Evolutionary conservation across 1,140 invertebrate species (phyloP), one percentile per base, ranked within the genome.

Genomic region (Orchesella cincta): DNA sequence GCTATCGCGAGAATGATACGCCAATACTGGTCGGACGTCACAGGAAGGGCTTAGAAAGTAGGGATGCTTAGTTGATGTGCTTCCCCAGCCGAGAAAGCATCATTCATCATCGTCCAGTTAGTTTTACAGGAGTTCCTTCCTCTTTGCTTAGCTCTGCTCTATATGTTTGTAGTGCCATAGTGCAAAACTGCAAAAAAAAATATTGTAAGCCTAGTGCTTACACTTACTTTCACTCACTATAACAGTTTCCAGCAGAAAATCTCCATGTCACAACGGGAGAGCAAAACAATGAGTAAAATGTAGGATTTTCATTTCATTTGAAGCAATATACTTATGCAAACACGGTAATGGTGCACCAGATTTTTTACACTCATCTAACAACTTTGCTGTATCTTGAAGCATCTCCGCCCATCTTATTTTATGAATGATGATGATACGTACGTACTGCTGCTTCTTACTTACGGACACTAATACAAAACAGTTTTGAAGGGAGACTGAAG

Each of bases 91-190:
- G 23, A 67, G 33, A 57, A 67, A 67, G 62, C 62, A 33, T 67
- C 62, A 67, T 67, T 67, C 62, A 67, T 67, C 62, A 67, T 67
- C 62, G 62, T 67, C 62, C 62, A 31, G 8, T 31, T 23, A 57
- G 54, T 23, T 46, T 18, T 18, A 46, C 39, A 3, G n/a, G 12
- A 18, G 54, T 5, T 57, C 3, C 54, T 57, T 57, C 26, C 54
- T 57, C 54, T n/a, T n/a, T n/a, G n/a, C n/a, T n/a, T n/a, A n/a
- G n/a, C n/a, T n/a, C n/a, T n/a, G n/a, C n/a, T n/a, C n/a, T n/a
- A n/a, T n/a, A n/a, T n/a, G n/a, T n/a, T n/a, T n/a, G n/a, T n/a
- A n/a, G n/a, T n/a, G n/a, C n/a, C n/a, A n/a, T n/a, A n/a, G n/a
- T n/a, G n/a, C n/a, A n/a, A n/a, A n/a, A n/a, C n/a, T n/a, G n/a